Base-by-base conservation (phyloP, 2,113 vertebrate genomes). In the Noctilio leporinus region DNA sequence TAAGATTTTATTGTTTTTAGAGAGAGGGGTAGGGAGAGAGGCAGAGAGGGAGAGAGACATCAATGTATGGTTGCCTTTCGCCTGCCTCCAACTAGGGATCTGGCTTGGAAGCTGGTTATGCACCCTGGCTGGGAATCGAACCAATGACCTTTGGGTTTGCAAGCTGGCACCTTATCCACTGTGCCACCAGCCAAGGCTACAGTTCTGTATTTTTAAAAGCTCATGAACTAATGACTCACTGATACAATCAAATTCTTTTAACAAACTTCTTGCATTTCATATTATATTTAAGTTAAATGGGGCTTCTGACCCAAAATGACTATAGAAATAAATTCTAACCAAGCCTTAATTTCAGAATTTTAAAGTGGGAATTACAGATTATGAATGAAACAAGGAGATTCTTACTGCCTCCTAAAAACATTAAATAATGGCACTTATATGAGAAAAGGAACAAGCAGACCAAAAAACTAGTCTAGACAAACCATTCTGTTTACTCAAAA, bases 311-410 rank as follows among this genome's bases (percentile, higher is more conserved):
- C 35, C 77, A 95, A 95, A 93, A 89, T 62, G 35, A 88, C 81
- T 47, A 82, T 5, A 85, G 35, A 43, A 43, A 95, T 90, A 57
- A 57, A 67, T 76, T 90, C 30, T 89, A 45, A 83, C 67, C 24
- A 49, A 38, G 17, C 4, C 10, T 55, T 76, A 59, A 19, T 57
- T 55, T 19, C 51, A 93, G 30, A 83, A 89, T 49, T 84, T 80
- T 90, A 94, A 92, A 93, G 43, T 10, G 14, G 20, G 19, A 87
- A 81, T 88, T 51, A 84, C 64, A 77, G 10, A 17, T 26, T 86
- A 93, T 89, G 62, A 94, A 89, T 3, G 43, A 93, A 86, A 81
- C 28, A 40, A 88, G 73, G 20, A 92, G 24, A 77, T 59, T 91
- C 89, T 89, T 55, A 83, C 1, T 64, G 20, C 30, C 38, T 65